phyloP scores from a whole-genome alignment of 2,113 vertebrate genomes.

The Planiliza haematocheilus region DNA sequence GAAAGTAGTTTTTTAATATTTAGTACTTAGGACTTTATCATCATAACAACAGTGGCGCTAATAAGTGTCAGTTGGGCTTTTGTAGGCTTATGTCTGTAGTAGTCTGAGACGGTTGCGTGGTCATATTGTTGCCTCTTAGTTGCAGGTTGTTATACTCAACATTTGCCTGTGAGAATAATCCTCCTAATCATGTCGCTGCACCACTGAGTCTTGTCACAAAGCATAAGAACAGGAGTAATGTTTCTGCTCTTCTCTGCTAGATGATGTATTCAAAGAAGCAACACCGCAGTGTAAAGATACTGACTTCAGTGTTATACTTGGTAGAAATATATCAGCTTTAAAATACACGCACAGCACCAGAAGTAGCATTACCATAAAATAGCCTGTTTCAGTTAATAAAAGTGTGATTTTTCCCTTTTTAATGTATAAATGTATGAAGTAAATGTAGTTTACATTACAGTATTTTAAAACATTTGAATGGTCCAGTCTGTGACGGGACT shows the following conservation, averaged over 20 bases:
- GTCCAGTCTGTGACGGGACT: background rate
- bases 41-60: too few relatives aligned
- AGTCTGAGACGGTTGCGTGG: background rate
- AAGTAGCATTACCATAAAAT: too few relatives aligned
- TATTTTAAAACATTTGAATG: background rate
- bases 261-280: background rate
- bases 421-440: too few relatives aligned
- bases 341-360: background rate
- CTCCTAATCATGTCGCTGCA: background rate
- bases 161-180: conserved; percentile 7
- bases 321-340: background rate
- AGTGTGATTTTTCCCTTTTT: too few relatives aligned
- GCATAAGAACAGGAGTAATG: background rate
- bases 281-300: background rate
- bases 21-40: too few relatives aligned
- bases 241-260: too few relatives aligned
- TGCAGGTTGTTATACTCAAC: background rate
- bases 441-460: too few relatives aligned
- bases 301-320: background rate
- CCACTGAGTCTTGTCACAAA: background rate
- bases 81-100: too few relatives aligned
- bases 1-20: too few relatives aligned
- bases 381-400: too few relatives aligned
- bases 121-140: background rate
- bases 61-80: too few relatives aligned